Conservation (phyloP, 2,888 invertebrate species). For the Nasonia oneida region DNA sequence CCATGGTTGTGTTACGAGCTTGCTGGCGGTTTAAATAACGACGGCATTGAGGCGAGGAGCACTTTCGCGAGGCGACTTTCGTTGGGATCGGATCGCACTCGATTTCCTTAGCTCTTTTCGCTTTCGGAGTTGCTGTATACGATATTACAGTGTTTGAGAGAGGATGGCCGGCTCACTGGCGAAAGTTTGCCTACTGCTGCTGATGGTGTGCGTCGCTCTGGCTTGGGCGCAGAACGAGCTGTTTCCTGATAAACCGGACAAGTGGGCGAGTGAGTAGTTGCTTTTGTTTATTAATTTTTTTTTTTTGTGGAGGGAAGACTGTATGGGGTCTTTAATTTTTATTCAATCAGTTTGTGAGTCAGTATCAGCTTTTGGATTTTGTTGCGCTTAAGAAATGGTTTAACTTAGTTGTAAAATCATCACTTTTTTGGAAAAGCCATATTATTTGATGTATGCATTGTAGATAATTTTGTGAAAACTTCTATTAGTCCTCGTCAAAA, state of each 20-base stretch:
- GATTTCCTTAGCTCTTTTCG: not conserved
- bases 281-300: not conserved
- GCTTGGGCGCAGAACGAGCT: not conserved
- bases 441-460: no score
- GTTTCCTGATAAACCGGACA: conserved; percentile 20
- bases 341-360: no score
- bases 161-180: not conserved
- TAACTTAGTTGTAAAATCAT: no score
- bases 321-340: no score
- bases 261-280: conserved; percentile 35
- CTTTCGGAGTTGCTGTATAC: not conserved
- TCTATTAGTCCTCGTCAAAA: no score
- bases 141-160: not conserved
- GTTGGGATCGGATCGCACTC: not conserved
- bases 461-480: no score
- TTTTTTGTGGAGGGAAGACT: not conserved
- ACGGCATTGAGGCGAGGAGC: not conserved
- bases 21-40: not conserved
- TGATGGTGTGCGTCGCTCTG: not conserved
- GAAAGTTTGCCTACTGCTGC: conserved; percentile 4
- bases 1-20: not conserved
- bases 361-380: no score
- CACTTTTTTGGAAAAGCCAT: no score
- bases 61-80: not conserved
- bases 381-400: no score